Evolutionary conservation across 2,888 invertebrate species (phyloP).

Genomic region (Lasius fuliginosus): DNA sequence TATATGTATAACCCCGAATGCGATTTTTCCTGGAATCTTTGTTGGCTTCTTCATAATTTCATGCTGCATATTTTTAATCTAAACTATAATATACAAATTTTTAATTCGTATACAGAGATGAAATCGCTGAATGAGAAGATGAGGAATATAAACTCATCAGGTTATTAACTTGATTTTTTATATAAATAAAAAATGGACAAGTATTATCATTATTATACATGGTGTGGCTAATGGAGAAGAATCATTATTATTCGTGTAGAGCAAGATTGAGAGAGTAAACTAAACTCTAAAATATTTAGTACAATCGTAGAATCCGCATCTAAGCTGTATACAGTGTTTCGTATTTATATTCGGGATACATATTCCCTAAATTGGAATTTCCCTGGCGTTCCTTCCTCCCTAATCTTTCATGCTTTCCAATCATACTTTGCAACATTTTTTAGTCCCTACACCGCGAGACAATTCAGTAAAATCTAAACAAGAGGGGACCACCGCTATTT

Average conservation of each 20-base stretch:
- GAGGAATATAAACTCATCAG: not conserved
- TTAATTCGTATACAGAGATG: not conserved
- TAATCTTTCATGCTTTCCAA: constrained; percentile 13
- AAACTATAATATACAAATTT: not conserved
- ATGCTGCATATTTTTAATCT: not conserved
- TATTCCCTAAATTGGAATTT: not conserved
- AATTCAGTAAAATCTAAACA: constrained; percentile 14
- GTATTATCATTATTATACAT: not conserved
- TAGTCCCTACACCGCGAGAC: not conserved
- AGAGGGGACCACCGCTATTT: not conserved
- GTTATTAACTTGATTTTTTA: not conserved
- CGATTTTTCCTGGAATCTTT: not conserved
- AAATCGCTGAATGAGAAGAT: not conserved
- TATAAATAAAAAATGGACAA: not conserved
- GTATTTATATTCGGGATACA: not conserved
- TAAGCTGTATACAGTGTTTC: not conserved
- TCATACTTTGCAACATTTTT: not conserved
- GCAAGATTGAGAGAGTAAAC: not conserved
- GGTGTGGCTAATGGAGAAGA: no score
- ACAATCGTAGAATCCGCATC: not conserved
- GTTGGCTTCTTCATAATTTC: not conserved
- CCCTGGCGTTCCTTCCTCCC: not conserved
- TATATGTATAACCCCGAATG: not conserved
- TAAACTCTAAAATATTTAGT: constrained; percentile 10
- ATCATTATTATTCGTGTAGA: not conserved